Conservation (phyloP, 2,888 invertebrate species). For the Drosophila melanocephala region DNA sequence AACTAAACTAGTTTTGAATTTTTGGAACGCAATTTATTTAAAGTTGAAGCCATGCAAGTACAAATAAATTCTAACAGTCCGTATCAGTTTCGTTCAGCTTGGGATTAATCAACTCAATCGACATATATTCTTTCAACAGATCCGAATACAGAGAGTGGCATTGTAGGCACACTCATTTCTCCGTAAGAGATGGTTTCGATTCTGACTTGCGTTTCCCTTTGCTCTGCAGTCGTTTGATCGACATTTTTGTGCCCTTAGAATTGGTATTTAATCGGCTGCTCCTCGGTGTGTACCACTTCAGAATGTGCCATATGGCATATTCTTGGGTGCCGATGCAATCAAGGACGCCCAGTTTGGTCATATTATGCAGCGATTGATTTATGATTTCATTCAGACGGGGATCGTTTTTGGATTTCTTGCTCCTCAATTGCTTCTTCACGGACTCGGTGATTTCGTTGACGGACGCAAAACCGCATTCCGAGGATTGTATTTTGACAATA, state of each 20-base stretch:
- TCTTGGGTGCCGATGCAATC: background rate
- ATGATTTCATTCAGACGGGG: constrained; percentile 42
- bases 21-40: background rate
- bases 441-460: constrained; percentile 24
- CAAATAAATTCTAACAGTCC: background rate
- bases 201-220: background rate
- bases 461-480: constrained; percentile 15
- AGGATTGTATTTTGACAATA: constrained; percentile 35
- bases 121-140: background rate
- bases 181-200: background rate
- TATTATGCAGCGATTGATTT: constrained; percentile 56
- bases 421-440: constrained; percentile 56
- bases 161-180: background rate
- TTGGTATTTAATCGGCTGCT: background rate
- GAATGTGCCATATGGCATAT: constrained; percentile 1
- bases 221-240: background rate
- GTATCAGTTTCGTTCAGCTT: background rate
- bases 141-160: background rate
- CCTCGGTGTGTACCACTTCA: background rate
- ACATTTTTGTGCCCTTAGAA: background rate
- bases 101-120: background rate
- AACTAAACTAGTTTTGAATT: background rate
- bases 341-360: constrained; percentile 24
- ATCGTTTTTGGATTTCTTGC: constrained; percentile 30
- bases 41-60: background rate